These are phyloP conservation scores for Hymenochirus boettgeri DNA, from an alignment of 2,113 vertebrate genomes.

Conservation along the genomic window DNA sequence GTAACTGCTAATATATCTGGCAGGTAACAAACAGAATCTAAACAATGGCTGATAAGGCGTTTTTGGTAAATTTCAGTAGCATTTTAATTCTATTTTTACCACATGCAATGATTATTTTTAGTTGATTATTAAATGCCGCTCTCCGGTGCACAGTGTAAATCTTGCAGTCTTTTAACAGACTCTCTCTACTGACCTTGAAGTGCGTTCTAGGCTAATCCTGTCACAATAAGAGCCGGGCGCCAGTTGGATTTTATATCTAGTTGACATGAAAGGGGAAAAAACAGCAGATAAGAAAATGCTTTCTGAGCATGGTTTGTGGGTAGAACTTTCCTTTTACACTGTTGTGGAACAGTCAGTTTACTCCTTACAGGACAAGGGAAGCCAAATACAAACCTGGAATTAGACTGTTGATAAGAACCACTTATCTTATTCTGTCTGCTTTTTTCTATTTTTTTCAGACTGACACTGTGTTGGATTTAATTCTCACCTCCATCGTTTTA, in stretches of 20 bases:
- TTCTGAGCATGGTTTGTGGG: slow-evolving; percentile 31
- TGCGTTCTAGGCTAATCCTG: slow-evolving; percentile 52
- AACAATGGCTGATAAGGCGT: too few relatives aligned
- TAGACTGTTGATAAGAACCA: not conserved
- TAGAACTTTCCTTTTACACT: not conserved
- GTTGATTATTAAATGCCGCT: too few relatives aligned
- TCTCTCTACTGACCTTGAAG: slow-evolving; percentile 50
- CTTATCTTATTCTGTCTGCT: not conserved
- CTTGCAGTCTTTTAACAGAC: slow-evolving; percentile 1
- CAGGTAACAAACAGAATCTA: too few relatives aligned
- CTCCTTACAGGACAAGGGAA: not conserved
- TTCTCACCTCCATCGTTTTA: too few relatives aligned
- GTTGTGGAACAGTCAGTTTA: not conserved
- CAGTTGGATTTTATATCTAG: slow-evolving; percentile 52
- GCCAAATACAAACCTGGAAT: not conserved
- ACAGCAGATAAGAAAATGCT: slow-evolving; percentile 56
- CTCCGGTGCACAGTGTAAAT: not conserved
- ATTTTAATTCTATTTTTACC: too few relatives aligned
- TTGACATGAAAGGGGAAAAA: slow-evolving; percentile 49
- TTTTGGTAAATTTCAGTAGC: too few relatives aligned
- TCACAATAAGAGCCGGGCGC: slow-evolving; percentile 50
- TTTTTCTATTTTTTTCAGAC: too few relatives aligned
- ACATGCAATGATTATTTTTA: too few relatives aligned
- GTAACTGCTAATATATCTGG: too few relatives aligned
- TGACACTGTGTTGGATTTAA: too few relatives aligned